These are phyloP conservation scores for Patella vulgata DNA, from an alignment of 1,140 invertebrate species.

Conservation along the genomic window DNA sequence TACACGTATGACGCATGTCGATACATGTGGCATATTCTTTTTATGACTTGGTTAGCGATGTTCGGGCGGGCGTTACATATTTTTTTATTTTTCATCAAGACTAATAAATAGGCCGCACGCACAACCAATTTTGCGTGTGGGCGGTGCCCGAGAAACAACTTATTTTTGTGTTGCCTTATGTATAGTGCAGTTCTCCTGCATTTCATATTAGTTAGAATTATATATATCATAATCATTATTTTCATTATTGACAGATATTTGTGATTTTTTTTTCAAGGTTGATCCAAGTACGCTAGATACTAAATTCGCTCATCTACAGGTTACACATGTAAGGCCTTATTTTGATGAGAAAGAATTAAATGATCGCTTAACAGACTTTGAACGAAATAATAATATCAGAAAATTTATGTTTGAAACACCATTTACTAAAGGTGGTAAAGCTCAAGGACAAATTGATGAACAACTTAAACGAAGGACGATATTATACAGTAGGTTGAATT, in stretches of 20 bases:
- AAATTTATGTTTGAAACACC: slow-evolving; percentile 94
- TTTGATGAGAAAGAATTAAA: slow-evolving; percentile 76
- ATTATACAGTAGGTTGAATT: slow-evolving; percentile 72
- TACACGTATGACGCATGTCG: too few relatives aligned
- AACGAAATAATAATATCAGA: slow-evolving; percentile 86
- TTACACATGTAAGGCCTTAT: slow-evolving; percentile 86
- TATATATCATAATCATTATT: too few relatives aligned
- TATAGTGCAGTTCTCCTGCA: too few relatives aligned
- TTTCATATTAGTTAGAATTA: too few relatives aligned
- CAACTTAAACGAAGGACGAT: slow-evolving; percentile 89
- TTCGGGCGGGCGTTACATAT: too few relatives aligned
- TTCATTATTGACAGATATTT: not conserved
- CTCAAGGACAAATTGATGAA: slow-evolving; percentile 83
- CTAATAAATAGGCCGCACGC: too few relatives aligned
- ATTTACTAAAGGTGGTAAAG: slow-evolving; percentile 83
- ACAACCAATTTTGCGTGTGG: too few relatives aligned
- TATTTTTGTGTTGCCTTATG: too few relatives aligned
- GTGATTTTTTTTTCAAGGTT: slow-evolving; percentile 72
- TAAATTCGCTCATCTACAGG: slow-evolving; percentile 90
- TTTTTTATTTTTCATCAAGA: too few relatives aligned
- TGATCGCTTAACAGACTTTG: slow-evolving; percentile 77
- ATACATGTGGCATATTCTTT: too few relatives aligned
- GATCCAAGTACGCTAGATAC: slow-evolving; percentile 80
- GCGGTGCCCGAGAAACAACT: too few relatives aligned
- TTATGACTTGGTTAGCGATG: too few relatives aligned